Base-by-base conservation (phyloP, 2,113 vertebrate species). In the Uria aalge region DNA sequence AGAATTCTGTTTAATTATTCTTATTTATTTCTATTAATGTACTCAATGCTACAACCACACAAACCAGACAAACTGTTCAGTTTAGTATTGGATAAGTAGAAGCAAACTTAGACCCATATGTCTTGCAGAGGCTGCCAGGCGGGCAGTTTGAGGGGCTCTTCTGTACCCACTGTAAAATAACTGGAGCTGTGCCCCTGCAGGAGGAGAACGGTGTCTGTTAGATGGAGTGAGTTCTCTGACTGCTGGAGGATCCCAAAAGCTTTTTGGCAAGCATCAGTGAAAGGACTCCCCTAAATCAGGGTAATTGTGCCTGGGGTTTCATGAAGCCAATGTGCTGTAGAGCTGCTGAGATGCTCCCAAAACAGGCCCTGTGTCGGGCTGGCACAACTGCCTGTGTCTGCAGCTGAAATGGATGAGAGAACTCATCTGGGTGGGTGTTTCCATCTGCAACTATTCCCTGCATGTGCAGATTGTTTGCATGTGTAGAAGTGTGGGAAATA, bases 61-160 rank as follows among this genome's bases (percentile, higher is more conserved):
- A 17, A 67, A 48, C 63, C 24, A 21, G 24, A 29, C 8, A 3
- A 32, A 66, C 16, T 24, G 15, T 63, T 74, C 26, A 6, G n/a
- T 16, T 67, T 72, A 34, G 40, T 34, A 12, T 6, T 36, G 84
- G 26, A 24, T 56, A 15, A 57, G 50, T 30, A 52, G 71, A 56
- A 81, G 12, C 43, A 71, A 57, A 53, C 17, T 50, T 29, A 36
- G n/a, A n/a, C 5, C 15, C 1, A 0, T 43, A 5, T 43, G 57
- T 57, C 47, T 76, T 2, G 3, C 29, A 50, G 63, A 38, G 36
- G 77, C 77, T 19, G 6, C 62, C 30, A 21, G 34, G 30, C 29
- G 8, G 53, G 81, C 21, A 40, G n/a, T 43, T 66, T 53, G 48
- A 48, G 78, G 32, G 38, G 9, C 15, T 80, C 22, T 72, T 77